A percentile compares a stretch with the other conserved stretches of the same genome.
Conservation (phyloP, 2,797 vertebrate genomes). For the Siniperca scherzeri region DNA sequence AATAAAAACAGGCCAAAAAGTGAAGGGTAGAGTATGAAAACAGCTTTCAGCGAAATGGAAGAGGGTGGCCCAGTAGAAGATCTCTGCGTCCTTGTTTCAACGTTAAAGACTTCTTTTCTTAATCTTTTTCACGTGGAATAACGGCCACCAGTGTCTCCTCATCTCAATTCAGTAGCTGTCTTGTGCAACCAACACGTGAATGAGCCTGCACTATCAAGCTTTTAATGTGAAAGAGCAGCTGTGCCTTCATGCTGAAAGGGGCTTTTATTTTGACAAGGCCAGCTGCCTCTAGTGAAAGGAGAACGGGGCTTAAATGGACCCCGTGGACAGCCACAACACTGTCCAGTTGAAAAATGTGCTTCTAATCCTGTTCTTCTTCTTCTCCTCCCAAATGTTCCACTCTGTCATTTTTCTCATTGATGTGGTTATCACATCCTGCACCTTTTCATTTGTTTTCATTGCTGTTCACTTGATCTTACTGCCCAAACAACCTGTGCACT, state of each 20-base stretch:
- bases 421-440: conserved; percentile 11
- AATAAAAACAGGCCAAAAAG: not conserved
- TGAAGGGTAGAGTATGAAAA: not conserved
- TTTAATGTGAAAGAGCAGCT: conserved; percentile 81
- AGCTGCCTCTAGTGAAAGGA: conserved; percentile 64
- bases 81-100: not conserved
- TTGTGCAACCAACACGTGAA: conserved; percentile 45
- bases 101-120: not conserved
- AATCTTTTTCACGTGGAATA: conserved; percentile 12
- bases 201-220: conserved; percentile 40
- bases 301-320: conserved; percentile 43
- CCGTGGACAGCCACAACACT: conserved; percentile 50
- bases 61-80: not conserved
- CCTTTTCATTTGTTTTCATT: conserved; percentile 33
- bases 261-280: conserved; percentile 76
- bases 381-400: conserved; percentile 55
- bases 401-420: conserved; percentile 37
- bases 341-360: conserved; percentile 50
- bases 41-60: conserved; percentile 7
- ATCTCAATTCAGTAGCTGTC: conserved; percentile 49
- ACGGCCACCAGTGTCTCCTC: conserved; percentile 17
- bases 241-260: conserved; percentile 72
- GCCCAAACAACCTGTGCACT: not conserved
- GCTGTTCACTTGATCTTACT: conserved; percentile 24
- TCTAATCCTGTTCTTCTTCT: conserved; percentile 37